Evolutionary conservation across 1,140 invertebrate genomes (phyloP), one percentile per base, ranked within the genome.

Genomic region (Teleopsis dalmanni): DNA sequence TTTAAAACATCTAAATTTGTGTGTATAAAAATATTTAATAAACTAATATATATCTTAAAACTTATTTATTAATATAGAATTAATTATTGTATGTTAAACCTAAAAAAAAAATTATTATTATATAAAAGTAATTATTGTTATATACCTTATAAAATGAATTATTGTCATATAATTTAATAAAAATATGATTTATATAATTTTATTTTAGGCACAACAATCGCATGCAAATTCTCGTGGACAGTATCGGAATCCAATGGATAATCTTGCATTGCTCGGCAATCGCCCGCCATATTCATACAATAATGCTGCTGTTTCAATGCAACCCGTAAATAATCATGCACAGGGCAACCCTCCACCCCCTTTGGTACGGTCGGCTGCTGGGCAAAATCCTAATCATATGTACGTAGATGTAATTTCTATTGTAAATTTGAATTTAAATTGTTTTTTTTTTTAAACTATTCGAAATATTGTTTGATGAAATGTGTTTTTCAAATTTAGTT

Each of bases 221-320:
- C 64, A 67, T 48, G 59, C 61, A 18, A 59, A 56, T 40, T 56
- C 62, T 3, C 62, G 60, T 35, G 57, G 60, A n/a, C 57, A 56
- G 47, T 68, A 68, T 31, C 62, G 65, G 3, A 62, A 61, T 40
- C 64, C 64, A 35, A 57, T 67, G 45, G 66, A 64, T 47, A 68
- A 65, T 53, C 55, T 68, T 19, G n/a, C n/a, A n/a, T 60, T 68
- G 54, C 54, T 67, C 41, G 57, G 57, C 19, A 61, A 55, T 46
- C 60, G 64, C 1, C 65, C 64, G 43, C 52, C 60, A 18, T 67
- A 68, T 51, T 23, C 40, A 6, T 67, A 67, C 22, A 68, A 65
- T 42, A 68, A 63, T 60, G 58, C 36, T 35, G 46, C 64, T 42
- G 67, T 68, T 54, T 68, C 65, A 38, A 68, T 68, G 65, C 62